phyloP scores from a whole-genome alignment of 64 coral and sea anemone species.

The Pocillopora verrucosa region DNA sequence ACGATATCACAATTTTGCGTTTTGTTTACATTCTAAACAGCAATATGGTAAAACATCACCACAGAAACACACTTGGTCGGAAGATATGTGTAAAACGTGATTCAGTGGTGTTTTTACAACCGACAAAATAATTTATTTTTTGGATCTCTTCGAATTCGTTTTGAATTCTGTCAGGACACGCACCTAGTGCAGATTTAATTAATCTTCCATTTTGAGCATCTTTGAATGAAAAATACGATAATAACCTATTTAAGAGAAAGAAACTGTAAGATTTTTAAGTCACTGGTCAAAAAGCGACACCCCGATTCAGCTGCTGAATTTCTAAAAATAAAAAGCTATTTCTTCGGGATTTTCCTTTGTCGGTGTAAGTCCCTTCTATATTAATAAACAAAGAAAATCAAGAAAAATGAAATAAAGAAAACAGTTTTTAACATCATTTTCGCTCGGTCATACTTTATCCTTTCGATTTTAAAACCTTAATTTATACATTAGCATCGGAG shows the following conservation, averaged over 20 bases:
- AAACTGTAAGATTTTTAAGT: neutral
- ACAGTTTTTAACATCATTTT: neutral
- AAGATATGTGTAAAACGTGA: neutral
- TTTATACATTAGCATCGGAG: neutral
- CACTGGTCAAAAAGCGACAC: neutral
- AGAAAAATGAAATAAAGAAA: neutral
- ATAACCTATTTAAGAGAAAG: neutral
- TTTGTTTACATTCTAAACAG: neutral
- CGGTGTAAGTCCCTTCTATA: neutral
- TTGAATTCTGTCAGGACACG: neutral
- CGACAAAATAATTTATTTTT: neutral
- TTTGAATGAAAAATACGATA: neutral
- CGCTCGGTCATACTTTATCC: neutral
- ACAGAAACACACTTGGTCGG: neutral
- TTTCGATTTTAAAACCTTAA: neutral
- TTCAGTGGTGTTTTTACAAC: neutral
- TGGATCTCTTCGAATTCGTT: neutral
- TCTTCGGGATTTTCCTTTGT: neutral
- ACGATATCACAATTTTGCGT: neutral
- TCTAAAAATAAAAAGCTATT: neutral
- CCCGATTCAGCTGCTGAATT: neutral
- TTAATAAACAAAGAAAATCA: neutral
- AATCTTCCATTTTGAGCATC: neutral
- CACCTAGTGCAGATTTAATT: neutral
- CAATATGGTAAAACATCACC: neutral